Percentiles rank a stretch among this genome's conserved stretches.
Conservation (phyloP, 92 coral and sea anemone species). For the Epizoanthus ramosus region DNA sequence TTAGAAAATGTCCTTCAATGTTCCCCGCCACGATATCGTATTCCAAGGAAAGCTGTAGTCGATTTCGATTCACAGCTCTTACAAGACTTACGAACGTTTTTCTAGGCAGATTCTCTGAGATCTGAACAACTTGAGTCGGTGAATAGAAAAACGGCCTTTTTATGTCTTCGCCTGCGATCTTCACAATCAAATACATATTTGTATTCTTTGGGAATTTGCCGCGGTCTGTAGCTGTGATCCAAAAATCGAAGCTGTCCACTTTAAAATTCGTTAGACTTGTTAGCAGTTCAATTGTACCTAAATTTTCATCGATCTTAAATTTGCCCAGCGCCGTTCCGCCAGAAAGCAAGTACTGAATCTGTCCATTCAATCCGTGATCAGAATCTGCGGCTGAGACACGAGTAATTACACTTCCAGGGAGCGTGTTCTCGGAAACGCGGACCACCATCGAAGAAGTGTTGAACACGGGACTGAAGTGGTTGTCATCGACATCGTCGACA, state of each 20-base stretch:
- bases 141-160: constrained; percentile 73
- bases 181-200: constrained; percentile 60
- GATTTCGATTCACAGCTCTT: constrained; percentile 56
- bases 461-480: constrained; percentile 78
- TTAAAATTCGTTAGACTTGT: constrained; percentile 62
- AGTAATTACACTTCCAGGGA: constrained; percentile 49
- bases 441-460: constrained; percentile 46
- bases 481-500: constrained; percentile 79
- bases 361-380: constrained; percentile 68
- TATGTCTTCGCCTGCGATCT: constrained; percentile 47
- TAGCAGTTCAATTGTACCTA: constrained; percentile 67
- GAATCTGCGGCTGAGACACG: constrained; percentile 72
- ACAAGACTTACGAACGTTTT: constrained; percentile 82
- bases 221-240: constrained; percentile 80
- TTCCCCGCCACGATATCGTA: constrained; percentile 76
- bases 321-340: constrained; percentile 87
- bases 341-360: constrained; percentile 59
- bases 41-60: constrained; percentile 22
- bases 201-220: constrained; percentile 76
- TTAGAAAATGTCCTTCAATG: constrained; percentile 59
- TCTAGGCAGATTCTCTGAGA: constrained; percentile 73
- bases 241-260: constrained; percentile 66
- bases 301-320: constrained; percentile 63
- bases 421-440: constrained; percentile 54
- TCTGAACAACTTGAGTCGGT: constrained; percentile 50